Percentiles rank a stretch among this genome's conserved stretches.
Evolutionary conservation across 2,888 invertebrate genomes (phyloP).

Genomic region (Epiblema foenella): DNA sequence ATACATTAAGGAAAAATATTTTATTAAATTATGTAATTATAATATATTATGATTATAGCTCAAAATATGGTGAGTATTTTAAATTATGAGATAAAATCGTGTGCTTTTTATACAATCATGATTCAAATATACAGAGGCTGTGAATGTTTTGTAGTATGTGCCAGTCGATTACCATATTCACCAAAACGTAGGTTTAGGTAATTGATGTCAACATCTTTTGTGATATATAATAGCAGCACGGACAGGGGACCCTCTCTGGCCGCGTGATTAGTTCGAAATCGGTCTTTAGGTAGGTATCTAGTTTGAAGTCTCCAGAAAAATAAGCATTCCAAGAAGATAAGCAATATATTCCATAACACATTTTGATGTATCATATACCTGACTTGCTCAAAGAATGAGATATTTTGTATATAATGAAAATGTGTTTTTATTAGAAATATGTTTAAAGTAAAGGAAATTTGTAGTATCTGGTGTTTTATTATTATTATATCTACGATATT

Average conservation of each 20-base stretch:
- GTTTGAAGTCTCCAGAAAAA: neutral
- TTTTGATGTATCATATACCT: constrained; percentile 42
- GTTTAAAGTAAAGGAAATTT: constrained; percentile 31
- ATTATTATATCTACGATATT: too few relatives aligned
- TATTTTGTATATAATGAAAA: constrained; percentile 37
- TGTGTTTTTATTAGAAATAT: constrained; percentile 29
- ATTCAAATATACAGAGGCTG: constrained; percentile 60
- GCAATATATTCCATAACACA: constrained; percentile 8
- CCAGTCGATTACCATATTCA: constrained; percentile 58
- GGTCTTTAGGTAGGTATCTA: constrained; percentile 1
- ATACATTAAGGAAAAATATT: constrained; percentile 2
- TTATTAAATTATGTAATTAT: constrained; percentile 9
- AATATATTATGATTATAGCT: constrained; percentile 14
- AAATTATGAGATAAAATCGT: constrained; percentile 25
- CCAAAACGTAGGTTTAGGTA: constrained; percentile 49
- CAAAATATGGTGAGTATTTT: constrained; percentile 10
- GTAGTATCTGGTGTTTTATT: constrained; percentile 23
- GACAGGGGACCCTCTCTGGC: neutral
- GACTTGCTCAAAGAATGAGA: constrained; percentile 48
- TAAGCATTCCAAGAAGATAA: constrained; percentile 41
- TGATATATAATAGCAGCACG: constrained; percentile 14
- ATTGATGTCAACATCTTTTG: constrained; percentile 19
- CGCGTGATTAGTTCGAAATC: constrained; percentile 10
- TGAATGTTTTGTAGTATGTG: constrained; percentile 59
- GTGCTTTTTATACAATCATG: constrained; percentile 36